These are phyloP conservation scores for Tinea pellionella DNA, from an alignment of 2,888 invertebrate species.

Conservation along the genomic window DNA sequence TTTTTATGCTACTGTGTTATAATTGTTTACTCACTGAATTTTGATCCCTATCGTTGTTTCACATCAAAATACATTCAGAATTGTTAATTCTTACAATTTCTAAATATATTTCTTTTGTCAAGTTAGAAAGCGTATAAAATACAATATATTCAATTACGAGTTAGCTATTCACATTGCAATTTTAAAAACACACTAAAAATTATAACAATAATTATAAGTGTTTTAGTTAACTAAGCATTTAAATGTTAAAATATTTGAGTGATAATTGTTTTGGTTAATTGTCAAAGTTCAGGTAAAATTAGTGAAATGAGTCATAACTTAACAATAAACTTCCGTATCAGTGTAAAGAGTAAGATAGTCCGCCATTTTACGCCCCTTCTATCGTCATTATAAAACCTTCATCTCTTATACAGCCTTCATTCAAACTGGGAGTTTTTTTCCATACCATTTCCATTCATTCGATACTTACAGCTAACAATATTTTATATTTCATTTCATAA, in stretches of 20 bases:
- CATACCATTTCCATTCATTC: slow-evolving; percentile 18
- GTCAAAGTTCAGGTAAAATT: not conserved
- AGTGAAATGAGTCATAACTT: not conserved
- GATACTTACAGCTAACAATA: no score
- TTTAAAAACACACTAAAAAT: no score
- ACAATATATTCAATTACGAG: no score
- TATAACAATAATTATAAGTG: no score
- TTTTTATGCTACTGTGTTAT: not conserved
- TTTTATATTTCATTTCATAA: slow-evolving; percentile 19
- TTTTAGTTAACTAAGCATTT: no score
- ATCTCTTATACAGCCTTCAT: not conserved
- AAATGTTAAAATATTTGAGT: no score
- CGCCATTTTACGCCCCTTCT: not conserved
- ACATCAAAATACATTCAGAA: not conserved
- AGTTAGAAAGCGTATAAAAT: slow-evolving; percentile 7
- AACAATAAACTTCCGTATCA: not conserved
- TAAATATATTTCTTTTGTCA: not conserved
- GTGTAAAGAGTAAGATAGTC: not conserved
- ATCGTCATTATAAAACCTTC: slow-evolving; percentile 3
- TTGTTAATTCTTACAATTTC: not conserved
- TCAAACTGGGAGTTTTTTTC: not conserved
- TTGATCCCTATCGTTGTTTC: slow-evolving; percentile 5
- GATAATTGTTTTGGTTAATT: not conserved
- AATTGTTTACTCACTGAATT: slow-evolving; percentile 4
- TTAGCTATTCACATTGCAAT: no score